Base-by-base conservation (phyloP, 2,797 vertebrate species). In the Catostomus latipinnis region DNA sequence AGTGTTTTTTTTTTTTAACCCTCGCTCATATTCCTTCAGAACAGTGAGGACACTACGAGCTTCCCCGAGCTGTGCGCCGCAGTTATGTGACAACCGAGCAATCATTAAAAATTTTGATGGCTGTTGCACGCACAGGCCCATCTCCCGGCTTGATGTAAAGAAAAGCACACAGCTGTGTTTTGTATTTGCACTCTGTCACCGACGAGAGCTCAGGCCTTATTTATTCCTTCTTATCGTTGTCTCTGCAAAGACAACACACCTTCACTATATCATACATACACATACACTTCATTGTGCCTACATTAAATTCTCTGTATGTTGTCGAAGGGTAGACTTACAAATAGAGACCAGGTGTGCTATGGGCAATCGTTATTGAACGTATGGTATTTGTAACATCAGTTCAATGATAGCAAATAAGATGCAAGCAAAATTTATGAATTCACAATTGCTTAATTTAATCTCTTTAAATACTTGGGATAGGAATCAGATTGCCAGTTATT, bases 51-150 rank as follows among this genome's bases (percentile, higher is more conserved):
- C 71, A 82, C 65, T 60, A 63, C 62, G 53, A 85, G 81, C 81
- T 78, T 76, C 74, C 57, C 69, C 10, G 74, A 70, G 61, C 81
- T 58, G 46, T 9, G 14, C 74, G 56, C 73, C 52, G 75, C 63
- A 50, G 80, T 72, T 57, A 18, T 73, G 82, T 87, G 87, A 88
- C 76, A 86, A 83, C 22, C 63, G 54, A 83, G 65, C 74, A 87
- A 82, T 86, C 79, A 81, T 89, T 88, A 89, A 84, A 87, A 87
- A 85, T 84, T 85, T 83, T 85, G 83, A 87, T 82, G 86, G 78
- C 78, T 86, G 81, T 75, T 1, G 77, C 85, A 83, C 74, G 75
- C 80, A 82, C 62, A 84, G 85, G 71, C 78, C 84, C 48, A 76
- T 82, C 84, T 76, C 60, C 79, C 49, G 50, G 57, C 71, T 79